These are phyloP conservation scores for Mormyrus hasselquistii DNA, from an alignment of 2,797 vertebrate species.

Conservation along the genomic window DNA sequence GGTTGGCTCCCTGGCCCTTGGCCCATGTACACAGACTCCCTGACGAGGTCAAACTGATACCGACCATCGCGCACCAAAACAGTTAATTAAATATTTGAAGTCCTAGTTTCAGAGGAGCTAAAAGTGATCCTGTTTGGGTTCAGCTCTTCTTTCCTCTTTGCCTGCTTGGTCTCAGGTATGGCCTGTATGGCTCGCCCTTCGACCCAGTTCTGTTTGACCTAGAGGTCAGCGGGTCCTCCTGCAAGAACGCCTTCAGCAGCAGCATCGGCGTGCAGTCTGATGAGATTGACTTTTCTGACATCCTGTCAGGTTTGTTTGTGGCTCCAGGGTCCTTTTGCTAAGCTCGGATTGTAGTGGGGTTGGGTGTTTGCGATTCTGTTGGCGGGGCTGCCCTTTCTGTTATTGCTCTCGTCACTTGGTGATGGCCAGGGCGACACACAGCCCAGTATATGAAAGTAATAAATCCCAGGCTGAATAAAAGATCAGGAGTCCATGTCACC, in stretches of 20 bases:
- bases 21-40: background rate
- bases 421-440: background rate
- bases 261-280: conserved; percentile 91
- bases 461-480: background rate
- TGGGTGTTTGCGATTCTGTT: background rate
- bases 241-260: conserved; percentile 92
- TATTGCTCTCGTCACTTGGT: background rate
- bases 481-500: background rate
- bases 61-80: background rate
- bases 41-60: background rate
- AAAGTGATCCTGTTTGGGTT: background rate
- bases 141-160: background rate
- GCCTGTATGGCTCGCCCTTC: conserved; percentile 95
- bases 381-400: background rate
- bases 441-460: background rate
- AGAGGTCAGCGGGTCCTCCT: conserved; percentile 95
- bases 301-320: conserved; percentile 76
- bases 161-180: conserved; percentile 67
- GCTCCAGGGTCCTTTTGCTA: background rate
- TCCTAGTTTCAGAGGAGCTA: background rate
- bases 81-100: background rate
- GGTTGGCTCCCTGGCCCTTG: conserved; percentile 52
- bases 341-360: background rate
- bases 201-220: conserved; percentile 98
- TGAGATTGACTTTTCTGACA: conserved; percentile 97